Percentiles rank a stretch among this genome's conserved stretches.
phyloP scores from a whole-genome alignment of 1,140 invertebrate species.

The Goniozus legneri region DNA sequence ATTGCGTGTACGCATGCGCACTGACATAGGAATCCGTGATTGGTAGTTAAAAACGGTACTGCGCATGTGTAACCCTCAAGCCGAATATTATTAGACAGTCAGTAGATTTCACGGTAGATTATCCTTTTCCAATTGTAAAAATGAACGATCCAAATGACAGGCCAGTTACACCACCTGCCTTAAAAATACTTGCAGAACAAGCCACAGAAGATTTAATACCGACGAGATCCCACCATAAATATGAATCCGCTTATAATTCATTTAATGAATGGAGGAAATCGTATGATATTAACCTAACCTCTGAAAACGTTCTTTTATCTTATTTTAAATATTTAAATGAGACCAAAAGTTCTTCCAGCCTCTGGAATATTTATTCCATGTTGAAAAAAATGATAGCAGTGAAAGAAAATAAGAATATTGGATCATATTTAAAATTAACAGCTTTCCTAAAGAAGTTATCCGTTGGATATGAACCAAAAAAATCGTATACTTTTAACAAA shows the following conservation, averaged over 20 bases:
- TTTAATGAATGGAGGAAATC: neutral
- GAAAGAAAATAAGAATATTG: conserved; percentile 1
- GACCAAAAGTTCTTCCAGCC: neutral
- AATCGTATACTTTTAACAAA: neutral
- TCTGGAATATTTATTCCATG: conserved; percentile 5
- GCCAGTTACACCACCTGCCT: neutral
- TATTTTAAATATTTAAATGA: conserved; percentile 5
- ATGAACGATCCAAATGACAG: too few relatives aligned
- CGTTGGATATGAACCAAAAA: conserved; percentile 7
- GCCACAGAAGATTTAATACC: conserved; percentile 1
- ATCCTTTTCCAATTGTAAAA: too few relatives aligned
- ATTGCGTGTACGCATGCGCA: too few relatives aligned
- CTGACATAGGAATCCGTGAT: too few relatives aligned
- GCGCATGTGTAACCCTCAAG: too few relatives aligned
- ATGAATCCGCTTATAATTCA: conserved; percentile 2
- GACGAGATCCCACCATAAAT: conserved; percentile 1
- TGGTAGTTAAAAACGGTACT: too few relatives aligned
- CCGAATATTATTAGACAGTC: too few relatives aligned
- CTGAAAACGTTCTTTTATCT: conserved; percentile 1
- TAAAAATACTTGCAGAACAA: neutral
- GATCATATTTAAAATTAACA: neutral
- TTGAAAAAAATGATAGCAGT: neutral
- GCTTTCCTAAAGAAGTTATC: conserved; percentile 16
- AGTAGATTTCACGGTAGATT: too few relatives aligned
- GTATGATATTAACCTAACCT: neutral